Evolutionary conservation across 2,888 invertebrate species (phyloP), one percentile per base, ranked within the genome.

Genomic region (Lycia hirtaria): DNA sequence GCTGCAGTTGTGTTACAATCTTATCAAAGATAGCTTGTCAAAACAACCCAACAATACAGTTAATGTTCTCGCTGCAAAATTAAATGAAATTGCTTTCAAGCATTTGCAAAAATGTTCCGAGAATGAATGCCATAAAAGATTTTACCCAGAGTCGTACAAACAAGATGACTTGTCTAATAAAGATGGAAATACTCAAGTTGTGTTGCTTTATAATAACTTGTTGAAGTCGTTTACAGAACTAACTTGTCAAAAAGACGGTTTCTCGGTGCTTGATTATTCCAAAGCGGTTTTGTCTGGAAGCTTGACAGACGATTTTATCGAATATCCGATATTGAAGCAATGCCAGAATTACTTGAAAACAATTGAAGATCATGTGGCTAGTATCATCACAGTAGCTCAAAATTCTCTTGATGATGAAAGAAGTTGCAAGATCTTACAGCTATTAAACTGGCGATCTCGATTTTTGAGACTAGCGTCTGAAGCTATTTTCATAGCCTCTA

Each of bases 361-460:
- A 26, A 85, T 93, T 35, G 93, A 93, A 49, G 72, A 76, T 1
- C 88, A 87, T 61, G 80, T 95, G 22, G 65, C 79, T 7, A 67
- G 64, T 0, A 63, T 88, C 9, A 78, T 94, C 3, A 73, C 69
- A 38, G 67, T 76, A 10, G 70, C 72, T 3, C 61, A 72, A 17
- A 48, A 76, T 2, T 48, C 48, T 3, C 65, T 94, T 6, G 80
- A 82, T 53, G 82, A 92, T 57, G 67, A 76, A 59, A 73, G 78
- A 1, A 81, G 88, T 7, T 85, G 93, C 26, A 67, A 80, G 24
- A 66, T 94, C 2, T 68, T 94, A 1, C 87, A 88, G 47, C 75
- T 91, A 4, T 69, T 94, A 7, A 93, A 92, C 56, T 94, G 94
- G 94, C 81, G 93, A 32, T 79, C 73, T 28, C 81, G 94, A 69